Conservation (phyloP, 64 coral and sea anemone species). For the Astreopora myriophthalma region DNA sequence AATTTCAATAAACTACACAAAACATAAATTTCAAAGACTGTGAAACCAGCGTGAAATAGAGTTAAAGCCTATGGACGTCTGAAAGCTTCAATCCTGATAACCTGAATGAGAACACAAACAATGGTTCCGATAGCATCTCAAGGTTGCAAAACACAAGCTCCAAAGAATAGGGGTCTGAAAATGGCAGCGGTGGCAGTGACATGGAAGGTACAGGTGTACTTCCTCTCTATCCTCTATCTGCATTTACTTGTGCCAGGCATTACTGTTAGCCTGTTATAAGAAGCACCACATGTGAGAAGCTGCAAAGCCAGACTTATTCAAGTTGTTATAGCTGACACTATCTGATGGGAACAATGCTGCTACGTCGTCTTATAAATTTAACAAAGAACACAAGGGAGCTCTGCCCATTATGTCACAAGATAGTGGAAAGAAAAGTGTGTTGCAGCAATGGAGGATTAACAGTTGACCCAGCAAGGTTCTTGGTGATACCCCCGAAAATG, state of each 20-base stretch:
- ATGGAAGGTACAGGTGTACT: background rate
- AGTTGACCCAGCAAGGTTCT: background rate
- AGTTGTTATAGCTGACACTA: slow-evolving; percentile 5
- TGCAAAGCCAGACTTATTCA: slow-evolving; percentile 22
- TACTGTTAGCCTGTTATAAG: slow-evolving; percentile 4
- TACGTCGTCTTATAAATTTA: slow-evolving; percentile 13
- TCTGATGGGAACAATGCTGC: background rate
- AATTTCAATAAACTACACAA: no score
- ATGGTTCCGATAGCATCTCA: no score
- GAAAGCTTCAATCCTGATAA: no score
- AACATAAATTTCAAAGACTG: no score
- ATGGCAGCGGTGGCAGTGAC: background rate
- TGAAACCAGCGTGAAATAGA: no score
- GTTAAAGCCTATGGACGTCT: no score
- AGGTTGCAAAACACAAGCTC: background rate
- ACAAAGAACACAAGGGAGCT: slow-evolving; percentile 29
- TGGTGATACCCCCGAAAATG: slow-evolving; percentile 14
- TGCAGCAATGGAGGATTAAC: background rate
- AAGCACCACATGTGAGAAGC: background rate
- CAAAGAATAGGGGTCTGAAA: background rate
- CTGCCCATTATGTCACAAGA: slow-evolving; percentile 1
- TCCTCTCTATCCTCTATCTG: background rate
- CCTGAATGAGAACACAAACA: no score
- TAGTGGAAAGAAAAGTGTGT: background rate
- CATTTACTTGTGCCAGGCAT: background rate